Evolutionary conservation across 2,888 invertebrate genomes (phyloP).

Genomic region (Pomacea canaliculata): DNA sequence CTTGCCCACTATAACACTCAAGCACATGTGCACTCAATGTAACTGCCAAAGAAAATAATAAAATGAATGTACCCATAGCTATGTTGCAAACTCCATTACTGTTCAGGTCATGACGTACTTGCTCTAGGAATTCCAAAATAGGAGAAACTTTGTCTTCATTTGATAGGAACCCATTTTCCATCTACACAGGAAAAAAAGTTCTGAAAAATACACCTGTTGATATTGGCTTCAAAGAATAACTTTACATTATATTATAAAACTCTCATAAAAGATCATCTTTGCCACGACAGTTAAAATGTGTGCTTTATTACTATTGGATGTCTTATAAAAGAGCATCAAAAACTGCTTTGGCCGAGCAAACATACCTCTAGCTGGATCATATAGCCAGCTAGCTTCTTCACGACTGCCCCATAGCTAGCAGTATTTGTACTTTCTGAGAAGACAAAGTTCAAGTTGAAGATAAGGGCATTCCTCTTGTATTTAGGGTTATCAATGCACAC

Average conservation of each 20-base stretch:
- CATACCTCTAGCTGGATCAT: constrained; percentile 75
- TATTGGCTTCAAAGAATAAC: too few species aligned
- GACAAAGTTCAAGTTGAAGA: constrained; percentile 93
- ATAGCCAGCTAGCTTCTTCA: constrained; percentile 93
- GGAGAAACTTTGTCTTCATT: constrained; percentile 76
- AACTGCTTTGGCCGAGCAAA: background rate
- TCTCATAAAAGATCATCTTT: too few species aligned
- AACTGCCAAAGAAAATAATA: background rate
- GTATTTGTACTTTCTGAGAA: constrained; percentile 91
- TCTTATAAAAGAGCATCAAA: too few species aligned
- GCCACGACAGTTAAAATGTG: too few species aligned
- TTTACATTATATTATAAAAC: too few species aligned
- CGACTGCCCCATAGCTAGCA: constrained; percentile 92
- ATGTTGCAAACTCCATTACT: constrained; percentile 80
- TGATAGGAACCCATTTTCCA: constrained; percentile 88
- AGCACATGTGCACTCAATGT: background rate
- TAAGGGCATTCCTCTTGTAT: constrained; percentile 92
- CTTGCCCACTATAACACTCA: background rate
- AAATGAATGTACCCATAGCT: constrained; percentile 63
- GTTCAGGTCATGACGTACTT: constrained; percentile 86
- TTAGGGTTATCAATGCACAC: constrained; percentile 89
- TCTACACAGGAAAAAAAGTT: constrained; percentile 70
- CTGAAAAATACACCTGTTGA: background rate
- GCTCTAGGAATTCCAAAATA: constrained; percentile 82
- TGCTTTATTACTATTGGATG: too few species aligned